These are phyloP conservation scores for Melitaea athalia DNA, from an alignment of 2,888 invertebrate genomes.

Conservation along the genomic window DNA sequence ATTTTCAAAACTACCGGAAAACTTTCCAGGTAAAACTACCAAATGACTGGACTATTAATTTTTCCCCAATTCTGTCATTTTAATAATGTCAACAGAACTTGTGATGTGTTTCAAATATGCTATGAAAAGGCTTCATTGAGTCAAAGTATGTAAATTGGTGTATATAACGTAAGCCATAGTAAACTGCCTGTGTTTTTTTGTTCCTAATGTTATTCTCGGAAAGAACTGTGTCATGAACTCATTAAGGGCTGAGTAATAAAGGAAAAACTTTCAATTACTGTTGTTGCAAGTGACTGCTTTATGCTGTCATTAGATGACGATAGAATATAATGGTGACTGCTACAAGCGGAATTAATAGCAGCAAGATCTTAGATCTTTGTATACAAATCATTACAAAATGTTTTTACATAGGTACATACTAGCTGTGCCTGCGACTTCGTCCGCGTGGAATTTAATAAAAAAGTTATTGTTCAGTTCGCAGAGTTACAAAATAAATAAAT, in stretches of 20 bases:
- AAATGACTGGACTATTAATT: too few species aligned
- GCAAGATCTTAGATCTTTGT: neutral
- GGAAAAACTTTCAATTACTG: slow-evolving; percentile 30
- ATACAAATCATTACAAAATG: neutral
- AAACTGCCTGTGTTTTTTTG: slow-evolving; percentile 6
- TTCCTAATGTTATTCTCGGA: slow-evolving; percentile 21
- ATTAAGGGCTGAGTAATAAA: slow-evolving; percentile 28
- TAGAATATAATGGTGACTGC: slow-evolving; percentile 11
- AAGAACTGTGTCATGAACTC: slow-evolving; percentile 25
- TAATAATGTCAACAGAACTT: too few species aligned
- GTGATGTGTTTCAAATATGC: too few species aligned
- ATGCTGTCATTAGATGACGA: slow-evolving; percentile 16
- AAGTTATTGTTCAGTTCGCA: too few species aligned
- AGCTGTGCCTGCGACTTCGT: too few species aligned
- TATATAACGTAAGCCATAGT: neutral
- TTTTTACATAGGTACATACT: neutral
- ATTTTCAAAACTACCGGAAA: too few species aligned
- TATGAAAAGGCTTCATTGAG: neutral
- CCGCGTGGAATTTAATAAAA: too few species aligned
- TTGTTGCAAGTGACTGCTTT: slow-evolving; percentile 7
- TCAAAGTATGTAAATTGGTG: neutral
- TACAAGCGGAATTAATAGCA: slow-evolving; percentile 7
- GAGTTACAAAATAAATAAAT: too few species aligned
- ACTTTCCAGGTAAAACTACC: too few species aligned
- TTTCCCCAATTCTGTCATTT: too few species aligned